Conservation (phyloP, 2,113 vertebrate genomes). For the Hoplias malabaricus region DNA sequence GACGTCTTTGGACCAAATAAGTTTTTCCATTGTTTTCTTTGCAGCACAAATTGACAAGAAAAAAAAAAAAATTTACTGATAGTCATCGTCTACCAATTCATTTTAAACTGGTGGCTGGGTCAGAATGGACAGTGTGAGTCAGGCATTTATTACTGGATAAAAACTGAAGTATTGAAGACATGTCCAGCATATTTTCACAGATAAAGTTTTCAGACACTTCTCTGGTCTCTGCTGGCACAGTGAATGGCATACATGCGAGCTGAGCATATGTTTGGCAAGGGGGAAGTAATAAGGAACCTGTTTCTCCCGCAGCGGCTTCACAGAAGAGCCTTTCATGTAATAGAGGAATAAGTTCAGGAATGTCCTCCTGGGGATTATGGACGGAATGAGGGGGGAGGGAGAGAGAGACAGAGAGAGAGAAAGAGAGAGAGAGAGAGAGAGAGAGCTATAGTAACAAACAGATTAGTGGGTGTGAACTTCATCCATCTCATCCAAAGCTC, state of each 20-base stretch:
- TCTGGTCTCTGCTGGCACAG: background rate
- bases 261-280: background rate
- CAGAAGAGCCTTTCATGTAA: background rate
- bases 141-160: background rate
- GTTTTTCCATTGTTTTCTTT: background rate
- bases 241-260: background rate
- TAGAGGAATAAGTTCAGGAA: background rate
- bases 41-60: background rate
- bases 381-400: background rate
- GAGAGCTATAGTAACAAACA: constrained; percentile 25
- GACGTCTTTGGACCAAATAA: background rate
- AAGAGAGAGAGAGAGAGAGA: constrained; percentile 14
- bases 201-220: background rate
- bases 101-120: background rate
- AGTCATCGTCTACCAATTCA: background rate
- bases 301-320: background rate
- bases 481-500: constrained; percentile 21
- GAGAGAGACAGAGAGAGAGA: constrained; percentile 33
- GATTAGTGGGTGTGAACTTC: constrained; percentile 19
- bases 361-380: background rate
- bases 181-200: background rate
- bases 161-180: background rate
- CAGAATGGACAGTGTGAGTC: background rate
- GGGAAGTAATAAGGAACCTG: background rate
- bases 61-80: background rate